A percentile compares a stretch with the other conserved stretches of the same genome.
Evolutionary conservation across 1,140 invertebrate genomes (phyloP).

Genomic region (Temnothorax nylanderi): DNA sequence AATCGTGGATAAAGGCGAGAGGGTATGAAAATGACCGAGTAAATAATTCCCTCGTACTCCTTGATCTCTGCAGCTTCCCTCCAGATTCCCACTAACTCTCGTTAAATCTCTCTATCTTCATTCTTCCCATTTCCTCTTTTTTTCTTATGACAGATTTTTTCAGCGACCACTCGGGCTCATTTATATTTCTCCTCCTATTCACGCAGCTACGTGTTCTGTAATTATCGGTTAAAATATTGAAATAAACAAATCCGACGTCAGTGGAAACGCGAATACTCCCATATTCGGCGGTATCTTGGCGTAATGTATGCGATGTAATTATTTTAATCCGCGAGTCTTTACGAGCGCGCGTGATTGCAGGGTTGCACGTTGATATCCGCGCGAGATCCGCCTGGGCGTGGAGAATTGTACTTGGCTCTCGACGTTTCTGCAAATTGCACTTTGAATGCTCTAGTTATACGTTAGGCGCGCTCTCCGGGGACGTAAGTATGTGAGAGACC

Average conservation of each 20-base stretch:
- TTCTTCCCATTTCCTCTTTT: background rate
- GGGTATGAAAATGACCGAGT: constrained; percentile 59
- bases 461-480: constrained; percentile 37
- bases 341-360: constrained; percentile 55
- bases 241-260: background rate
- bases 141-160: background rate
- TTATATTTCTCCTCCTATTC: background rate
- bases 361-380: constrained; percentile 16
- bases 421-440: constrained; percentile 70
- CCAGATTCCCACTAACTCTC: constrained; percentile 1
- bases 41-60: constrained; percentile 53
- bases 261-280: constrained; percentile 16
- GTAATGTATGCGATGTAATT: constrained; percentile 66
- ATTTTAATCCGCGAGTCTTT: constrained; percentile 65
- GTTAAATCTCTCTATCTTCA: constrained; percentile 19
- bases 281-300: constrained; percentile 12
- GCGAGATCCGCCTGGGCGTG: constrained; percentile 60
- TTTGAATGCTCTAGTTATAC: constrained; percentile 69
- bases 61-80: background rate
- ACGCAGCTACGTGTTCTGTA: background rate
- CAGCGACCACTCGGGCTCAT: background rate
- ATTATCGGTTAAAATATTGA: background rate
- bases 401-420: constrained; percentile 67
- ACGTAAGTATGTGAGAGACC: constrained; percentile 30
- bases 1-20: constrained; percentile 44